phyloP scores from a whole-genome alignment of 2,113 vertebrate genomes.

The Phylloscopus whistleri region DNA sequence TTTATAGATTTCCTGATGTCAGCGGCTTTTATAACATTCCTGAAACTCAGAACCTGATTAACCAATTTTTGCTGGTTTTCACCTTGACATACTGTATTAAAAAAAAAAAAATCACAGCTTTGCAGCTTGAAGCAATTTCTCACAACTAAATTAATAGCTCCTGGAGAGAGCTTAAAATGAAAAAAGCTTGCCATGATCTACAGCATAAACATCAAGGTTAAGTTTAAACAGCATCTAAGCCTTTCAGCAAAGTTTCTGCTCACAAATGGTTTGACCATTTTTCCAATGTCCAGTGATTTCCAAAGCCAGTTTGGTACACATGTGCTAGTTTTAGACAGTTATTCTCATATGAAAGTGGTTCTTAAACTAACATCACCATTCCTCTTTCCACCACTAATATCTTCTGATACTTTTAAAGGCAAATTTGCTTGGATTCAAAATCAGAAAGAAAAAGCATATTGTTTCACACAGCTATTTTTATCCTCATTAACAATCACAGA shows the following conservation, averaged over 20 bases:
- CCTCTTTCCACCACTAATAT: background rate
- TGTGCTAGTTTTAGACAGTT: background rate
- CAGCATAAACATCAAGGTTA: background rate
- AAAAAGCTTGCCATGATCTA: background rate
- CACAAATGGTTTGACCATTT: background rate
- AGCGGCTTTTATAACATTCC: background rate
- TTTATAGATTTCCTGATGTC: background rate
- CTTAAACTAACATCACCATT: background rate
- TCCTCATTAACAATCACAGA: background rate
- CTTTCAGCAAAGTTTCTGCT: background rate
- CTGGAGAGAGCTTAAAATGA: background rate
- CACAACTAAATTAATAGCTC: slow-evolving; percentile 21
- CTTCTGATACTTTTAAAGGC: background rate
- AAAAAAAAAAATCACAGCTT: background rate
- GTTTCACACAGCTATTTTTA: background rate
- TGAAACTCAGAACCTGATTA: background rate
- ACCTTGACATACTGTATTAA: background rate
- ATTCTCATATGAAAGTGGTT: background rate
- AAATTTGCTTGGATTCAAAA: background rate
- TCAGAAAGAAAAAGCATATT: background rate
- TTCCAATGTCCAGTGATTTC: background rate
- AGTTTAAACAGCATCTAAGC: background rate
- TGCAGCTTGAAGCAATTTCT: slow-evolving; percentile 20
- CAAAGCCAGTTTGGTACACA: background rate
- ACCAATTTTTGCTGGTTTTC: slow-evolving; percentile 8